These are phyloP conservation scores for Digitonthophagus gazella DNA, from an alignment of 2,888 invertebrate species.

Conservation along the genomic window DNA sequence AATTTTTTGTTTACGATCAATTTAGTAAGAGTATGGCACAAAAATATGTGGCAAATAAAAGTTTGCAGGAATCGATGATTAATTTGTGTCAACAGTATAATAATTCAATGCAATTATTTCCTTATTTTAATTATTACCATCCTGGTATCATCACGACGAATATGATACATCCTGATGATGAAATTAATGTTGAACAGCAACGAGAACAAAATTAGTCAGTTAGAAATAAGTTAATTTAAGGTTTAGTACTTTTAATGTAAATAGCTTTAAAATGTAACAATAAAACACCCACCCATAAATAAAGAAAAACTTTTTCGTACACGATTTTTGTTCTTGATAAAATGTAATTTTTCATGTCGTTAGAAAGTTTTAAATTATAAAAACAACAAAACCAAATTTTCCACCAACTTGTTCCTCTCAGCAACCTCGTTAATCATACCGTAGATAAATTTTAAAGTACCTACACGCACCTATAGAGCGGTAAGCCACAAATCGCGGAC, in stretches of 20 bases:
- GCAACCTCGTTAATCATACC: background rate
- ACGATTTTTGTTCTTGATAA: slow-evolving; percentile 1
- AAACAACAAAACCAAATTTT: background rate
- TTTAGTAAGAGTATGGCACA: slow-evolving; percentile 41
- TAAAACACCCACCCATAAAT: background rate
- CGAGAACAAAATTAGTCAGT: slow-evolving; percentile 25
- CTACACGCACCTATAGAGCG: background rate
- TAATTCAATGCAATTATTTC: slow-evolving; percentile 49
- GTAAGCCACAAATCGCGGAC: slow-evolving; percentile 11
- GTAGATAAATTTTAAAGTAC: background rate
- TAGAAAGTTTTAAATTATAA: background rate
- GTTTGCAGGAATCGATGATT: slow-evolving; percentile 50
- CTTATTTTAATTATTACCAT: slow-evolving; percentile 52
- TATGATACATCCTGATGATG: slow-evolving; percentile 23
- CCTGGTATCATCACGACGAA: slow-evolving; percentile 32
- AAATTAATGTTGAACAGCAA: slow-evolving; percentile 20
- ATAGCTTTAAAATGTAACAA: slow-evolving; percentile 3
- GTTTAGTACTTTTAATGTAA: background rate
- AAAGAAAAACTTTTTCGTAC: background rate
- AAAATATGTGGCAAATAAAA: slow-evolving; percentile 45
- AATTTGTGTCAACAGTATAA: slow-evolving; percentile 51
- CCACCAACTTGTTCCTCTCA: background rate
- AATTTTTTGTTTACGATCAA: slow-evolving; percentile 48
- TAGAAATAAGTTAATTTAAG: slow-evolving; percentile 9
- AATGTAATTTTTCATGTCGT: background rate